Conservation (phyloP, 92 coral and sea anemone species). For the Palythoa caribaeorum region DNA sequence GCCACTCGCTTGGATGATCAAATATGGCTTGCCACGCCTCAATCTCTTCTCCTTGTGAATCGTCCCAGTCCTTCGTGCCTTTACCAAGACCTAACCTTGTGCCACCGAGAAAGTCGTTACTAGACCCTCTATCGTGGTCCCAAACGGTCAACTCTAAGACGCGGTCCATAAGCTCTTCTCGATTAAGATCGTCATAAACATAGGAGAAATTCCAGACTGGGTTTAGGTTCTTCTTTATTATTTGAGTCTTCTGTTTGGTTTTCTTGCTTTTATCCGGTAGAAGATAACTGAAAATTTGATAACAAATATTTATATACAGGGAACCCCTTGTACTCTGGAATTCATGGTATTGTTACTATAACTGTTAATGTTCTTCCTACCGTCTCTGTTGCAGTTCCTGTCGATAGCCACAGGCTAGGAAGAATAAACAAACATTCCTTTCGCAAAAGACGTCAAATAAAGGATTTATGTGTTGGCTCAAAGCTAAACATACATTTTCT, state of each 20-base stretch:
- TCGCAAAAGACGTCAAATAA: too few species aligned
- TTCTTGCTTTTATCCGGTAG: constrained; percentile 96
- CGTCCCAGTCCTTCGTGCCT: constrained; percentile 90
- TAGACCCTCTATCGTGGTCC: constrained; percentile 98
- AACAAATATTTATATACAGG: background rate
- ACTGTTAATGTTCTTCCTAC: too few species aligned
- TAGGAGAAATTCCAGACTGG: constrained; percentile 90
- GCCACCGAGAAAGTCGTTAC: constrained; percentile 98
- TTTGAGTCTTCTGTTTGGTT: constrained; percentile 92
- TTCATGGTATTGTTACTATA: too few species aligned
- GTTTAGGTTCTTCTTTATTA: constrained; percentile 87
- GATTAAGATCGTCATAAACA: constrained; percentile 80
- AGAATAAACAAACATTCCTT: too few species aligned
- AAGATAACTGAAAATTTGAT: constrained; percentile 72
- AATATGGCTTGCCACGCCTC: constrained; percentile 94
- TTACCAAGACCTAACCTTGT: constrained; percentile 91
- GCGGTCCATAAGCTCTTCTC: constrained; percentile 90
- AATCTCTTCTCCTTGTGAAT: constrained; percentile 86
- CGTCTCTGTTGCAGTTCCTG: too few species aligned
- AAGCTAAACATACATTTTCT: too few species aligned
- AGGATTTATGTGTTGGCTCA: too few species aligned
- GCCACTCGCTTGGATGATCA: constrained; percentile 88
- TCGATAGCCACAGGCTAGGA: too few species aligned
- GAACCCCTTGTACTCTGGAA: background rate
- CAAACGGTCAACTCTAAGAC: constrained; percentile 98